phyloP scores from a whole-genome alignment of 92 coral and sea anemone species.

The Actinernus sp. region DNA sequence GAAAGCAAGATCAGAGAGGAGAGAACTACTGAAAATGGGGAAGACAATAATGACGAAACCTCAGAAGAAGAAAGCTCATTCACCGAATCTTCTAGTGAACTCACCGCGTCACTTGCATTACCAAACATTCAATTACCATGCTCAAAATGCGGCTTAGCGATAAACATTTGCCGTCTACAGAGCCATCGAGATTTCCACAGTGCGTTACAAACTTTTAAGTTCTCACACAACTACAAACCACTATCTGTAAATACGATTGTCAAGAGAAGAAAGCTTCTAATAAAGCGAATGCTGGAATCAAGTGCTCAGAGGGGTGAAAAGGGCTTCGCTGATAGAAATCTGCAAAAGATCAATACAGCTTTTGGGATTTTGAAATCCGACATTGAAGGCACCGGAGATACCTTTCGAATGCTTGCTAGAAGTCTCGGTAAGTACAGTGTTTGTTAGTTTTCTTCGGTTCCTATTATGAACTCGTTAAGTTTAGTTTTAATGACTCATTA shows the following conservation, averaged over 20 bases:
- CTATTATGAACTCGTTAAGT: slow-evolving; percentile 71
- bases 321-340: slow-evolving; percentile 45
- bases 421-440: slow-evolving; percentile 35
- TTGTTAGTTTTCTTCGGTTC: slow-evolving; percentile 6
- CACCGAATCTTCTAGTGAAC: neutral
- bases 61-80: slow-evolving; percentile 14
- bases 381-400: slow-evolving; percentile 55
- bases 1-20: neutral
- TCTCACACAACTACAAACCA: slow-evolving; percentile 64
- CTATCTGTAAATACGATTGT: slow-evolving; percentile 53
- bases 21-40: slow-evolving; percentile 8
- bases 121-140: slow-evolving; percentile 87
- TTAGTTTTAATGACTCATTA: no score
- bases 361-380: slow-evolving; percentile 82
- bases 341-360: slow-evolving; percentile 83
- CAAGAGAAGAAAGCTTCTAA: slow-evolving; percentile 61
- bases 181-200: slow-evolving; percentile 84
- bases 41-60: slow-evolving; percentile 21
- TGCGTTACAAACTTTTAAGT: slow-evolving; percentile 83
- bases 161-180: slow-evolving; percentile 77
- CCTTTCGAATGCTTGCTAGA: slow-evolving; percentile 11
- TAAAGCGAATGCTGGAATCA: slow-evolving; percentile 70
- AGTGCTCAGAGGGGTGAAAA: slow-evolving; percentile 27
- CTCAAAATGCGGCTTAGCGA: slow-evolving; percentile 73
- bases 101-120: slow-evolving; percentile 2